Evolutionary conservation across 1,140 invertebrate species (phyloP).

Genomic region (Medauroidea extradentata): DNA sequence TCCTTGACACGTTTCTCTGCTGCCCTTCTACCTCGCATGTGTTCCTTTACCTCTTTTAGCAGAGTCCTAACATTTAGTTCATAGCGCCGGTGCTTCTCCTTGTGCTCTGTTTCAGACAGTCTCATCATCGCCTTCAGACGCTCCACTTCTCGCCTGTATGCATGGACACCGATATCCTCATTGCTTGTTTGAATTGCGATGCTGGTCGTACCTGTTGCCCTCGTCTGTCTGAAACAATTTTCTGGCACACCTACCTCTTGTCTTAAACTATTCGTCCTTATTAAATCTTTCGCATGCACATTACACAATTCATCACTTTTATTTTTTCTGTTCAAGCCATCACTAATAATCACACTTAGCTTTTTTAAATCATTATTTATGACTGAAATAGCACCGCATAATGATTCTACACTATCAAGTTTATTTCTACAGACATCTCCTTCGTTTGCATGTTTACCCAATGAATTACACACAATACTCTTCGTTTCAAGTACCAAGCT

Average conservation of each 20-base stretch:
- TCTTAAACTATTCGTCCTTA: no score
- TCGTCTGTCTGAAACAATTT: no score
- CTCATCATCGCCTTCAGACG: conserved; percentile 9
- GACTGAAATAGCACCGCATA: no score
- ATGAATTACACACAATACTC: neutral
- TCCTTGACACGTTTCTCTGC: conserved; percentile 36
- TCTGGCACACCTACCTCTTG: no score
- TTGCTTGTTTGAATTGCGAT: neutral
- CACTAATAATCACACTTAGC: no score
- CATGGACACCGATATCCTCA: neutral
- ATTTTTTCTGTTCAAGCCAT: no score
- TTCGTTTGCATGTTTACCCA: no score
- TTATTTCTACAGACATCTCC: no score
- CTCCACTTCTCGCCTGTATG: conserved; percentile 1
- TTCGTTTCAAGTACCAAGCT: conserved; percentile 3
- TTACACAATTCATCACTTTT: no score
- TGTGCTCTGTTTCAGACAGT: conserved; percentile 10
- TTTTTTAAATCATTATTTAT: no score
- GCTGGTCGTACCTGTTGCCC: neutral
- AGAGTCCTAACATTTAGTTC: conserved; percentile 32
- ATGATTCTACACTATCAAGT: no score
- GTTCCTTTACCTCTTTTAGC: conserved; percentile 37
- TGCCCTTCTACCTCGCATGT: conserved; percentile 28
- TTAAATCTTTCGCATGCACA: no score
- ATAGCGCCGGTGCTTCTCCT: conserved; percentile 19